A percentile compares a stretch with the other conserved stretches of the same genome.
Conservation (phyloP, 2,113 vertebrate genomes). For the Collichthys lucidus region DNA sequence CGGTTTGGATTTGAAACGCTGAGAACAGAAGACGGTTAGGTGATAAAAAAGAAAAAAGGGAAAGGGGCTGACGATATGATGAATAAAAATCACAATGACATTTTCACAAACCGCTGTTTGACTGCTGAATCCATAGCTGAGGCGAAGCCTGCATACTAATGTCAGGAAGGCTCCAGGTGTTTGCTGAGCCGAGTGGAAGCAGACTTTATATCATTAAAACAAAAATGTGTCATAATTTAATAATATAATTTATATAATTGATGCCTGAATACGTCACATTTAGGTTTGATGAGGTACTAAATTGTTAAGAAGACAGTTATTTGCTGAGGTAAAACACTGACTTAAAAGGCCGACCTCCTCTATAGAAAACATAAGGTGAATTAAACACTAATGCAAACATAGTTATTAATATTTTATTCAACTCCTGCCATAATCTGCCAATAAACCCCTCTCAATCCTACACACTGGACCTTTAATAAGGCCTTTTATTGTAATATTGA, state of each 20-base stretch:
- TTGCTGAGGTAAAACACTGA: too few species aligned
- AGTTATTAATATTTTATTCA: too few species aligned
- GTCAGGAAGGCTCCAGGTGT: neutral
- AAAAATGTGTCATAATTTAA: neutral
- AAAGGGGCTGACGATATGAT: neutral
- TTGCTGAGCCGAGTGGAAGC: neutral
- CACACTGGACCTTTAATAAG: too few species aligned
- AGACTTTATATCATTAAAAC: neutral
- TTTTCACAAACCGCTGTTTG: neutral
- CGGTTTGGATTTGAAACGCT: conserved; percentile 53
- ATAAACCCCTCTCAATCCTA: too few species aligned
- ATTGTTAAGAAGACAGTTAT: neutral
- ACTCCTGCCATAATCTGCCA: too few species aligned
- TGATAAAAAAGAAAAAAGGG: conserved; percentile 15
- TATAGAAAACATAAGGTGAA: too few species aligned
- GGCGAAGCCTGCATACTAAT: neutral
- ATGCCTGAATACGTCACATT: neutral
- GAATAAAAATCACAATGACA: neutral
- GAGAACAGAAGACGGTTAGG: conserved; percentile 3
- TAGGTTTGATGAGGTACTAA: neutral
- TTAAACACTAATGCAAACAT: too few species aligned
- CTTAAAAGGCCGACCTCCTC: too few species aligned
- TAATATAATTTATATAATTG: neutral
- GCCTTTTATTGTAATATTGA: neutral
- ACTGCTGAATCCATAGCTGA: neutral